Percentiles rank a stretch among this genome's conserved stretches.
Evolutionary conservation across 2,888 invertebrate genomes (phyloP).

Genomic region (Apodemia duryi): DNA sequence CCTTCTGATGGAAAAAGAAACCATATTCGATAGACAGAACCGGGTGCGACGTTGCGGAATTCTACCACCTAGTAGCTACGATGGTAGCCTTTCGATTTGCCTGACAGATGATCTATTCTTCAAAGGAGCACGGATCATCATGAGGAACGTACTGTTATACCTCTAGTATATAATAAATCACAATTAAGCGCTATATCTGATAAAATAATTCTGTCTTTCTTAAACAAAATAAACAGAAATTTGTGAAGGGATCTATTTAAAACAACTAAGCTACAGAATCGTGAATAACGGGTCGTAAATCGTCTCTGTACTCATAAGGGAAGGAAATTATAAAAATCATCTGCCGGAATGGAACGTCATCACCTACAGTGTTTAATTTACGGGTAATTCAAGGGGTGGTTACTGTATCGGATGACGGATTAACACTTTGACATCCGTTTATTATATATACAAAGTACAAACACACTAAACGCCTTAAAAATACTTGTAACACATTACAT

Average conservation of each 20-base stretch:
- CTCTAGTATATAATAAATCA: background rate
- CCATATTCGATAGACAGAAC: too few species aligned
- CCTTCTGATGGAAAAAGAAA: too few species aligned
- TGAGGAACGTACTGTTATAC: background rate
- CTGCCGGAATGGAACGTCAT: conserved; percentile 20
- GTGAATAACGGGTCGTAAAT: conserved; percentile 24
- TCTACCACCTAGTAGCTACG: too few species aligned
- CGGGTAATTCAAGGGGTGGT: conserved; percentile 18
- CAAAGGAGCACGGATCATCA: too few species aligned
- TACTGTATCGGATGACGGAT: conserved; percentile 23
- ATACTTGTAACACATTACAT: background rate
- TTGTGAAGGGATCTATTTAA: conserved; percentile 4
- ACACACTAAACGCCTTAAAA: background rate
- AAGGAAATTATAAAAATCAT: conserved; percentile 26
- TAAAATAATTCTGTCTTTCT: background rate
- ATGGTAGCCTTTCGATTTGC: too few species aligned
- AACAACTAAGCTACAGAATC: background rate
- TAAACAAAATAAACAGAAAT: background rate
- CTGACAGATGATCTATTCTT: too few species aligned
- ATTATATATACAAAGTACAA: conserved; percentile 6
- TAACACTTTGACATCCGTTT: conserved; percentile 26
- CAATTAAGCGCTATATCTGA: background rate
- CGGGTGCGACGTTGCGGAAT: too few species aligned
- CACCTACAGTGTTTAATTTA: conserved; percentile 16
- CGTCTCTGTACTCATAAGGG: conserved; percentile 18